A percentile compares a stretch with the other conserved stretches of the same genome.
These are phyloP conservation scores for Drosophila watanabei DNA, from an alignment of 1,140 invertebrate species.

Conservation along the genomic window DNA sequence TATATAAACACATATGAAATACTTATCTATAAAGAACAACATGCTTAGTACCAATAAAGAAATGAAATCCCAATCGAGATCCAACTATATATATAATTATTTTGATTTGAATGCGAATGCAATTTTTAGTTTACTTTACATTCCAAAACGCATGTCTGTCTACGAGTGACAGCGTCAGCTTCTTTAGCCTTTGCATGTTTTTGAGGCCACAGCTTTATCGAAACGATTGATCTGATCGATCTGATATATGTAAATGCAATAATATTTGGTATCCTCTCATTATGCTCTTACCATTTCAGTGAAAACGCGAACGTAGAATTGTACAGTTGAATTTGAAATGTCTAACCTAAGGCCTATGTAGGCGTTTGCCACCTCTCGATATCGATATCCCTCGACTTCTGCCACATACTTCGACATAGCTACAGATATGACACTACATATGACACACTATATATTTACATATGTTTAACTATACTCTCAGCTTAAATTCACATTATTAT, in stretches of 20 bases:
- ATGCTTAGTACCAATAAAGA: conserved; percentile 58
- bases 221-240: conserved; percentile 10
- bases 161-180: conserved; percentile 11
- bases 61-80: conserved; percentile 44
- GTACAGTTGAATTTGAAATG: conserved; percentile 73
- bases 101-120: conserved; percentile 18
- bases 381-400: conserved; percentile 48
- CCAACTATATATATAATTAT: not conserved
- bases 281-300: conserved; percentile 81
- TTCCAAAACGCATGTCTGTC: conserved; percentile 46
- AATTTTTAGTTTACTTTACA: conserved; percentile 5
- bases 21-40: conserved; percentile 41
- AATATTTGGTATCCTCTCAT: conserved; percentile 42
- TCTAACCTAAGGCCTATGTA: conserved; percentile 57
- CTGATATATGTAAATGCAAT: conserved; percentile 37
- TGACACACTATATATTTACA: conserved; percentile 17
- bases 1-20: conserved; percentile 48
- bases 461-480: conserved; percentile 27
- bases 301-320: conserved; percentile 61
- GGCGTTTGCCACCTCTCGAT: conserved; percentile 56
- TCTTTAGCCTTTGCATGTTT: conserved; percentile 27
- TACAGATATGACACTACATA: conserved; percentile 41
- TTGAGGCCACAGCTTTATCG: not conserved
- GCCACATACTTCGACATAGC: conserved; percentile 50
- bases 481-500: conserved; percentile 28